Conservation (phyloP, 2,113 vertebrate species). For the Tinamus guttatus region DNA sequence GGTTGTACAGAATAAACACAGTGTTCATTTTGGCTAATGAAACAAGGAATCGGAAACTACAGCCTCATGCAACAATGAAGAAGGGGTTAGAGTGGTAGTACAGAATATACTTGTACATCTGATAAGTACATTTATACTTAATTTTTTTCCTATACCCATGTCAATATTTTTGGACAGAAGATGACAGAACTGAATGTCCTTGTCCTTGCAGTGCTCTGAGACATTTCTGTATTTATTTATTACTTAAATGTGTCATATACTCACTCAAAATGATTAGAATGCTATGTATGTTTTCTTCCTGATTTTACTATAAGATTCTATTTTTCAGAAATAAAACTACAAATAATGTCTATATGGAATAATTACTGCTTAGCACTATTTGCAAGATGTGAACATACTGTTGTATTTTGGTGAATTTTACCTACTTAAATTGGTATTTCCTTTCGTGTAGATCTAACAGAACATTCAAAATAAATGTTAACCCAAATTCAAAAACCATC, state of each 20-base stretch:
- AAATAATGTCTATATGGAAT: neutral
- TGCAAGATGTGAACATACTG: neutral
- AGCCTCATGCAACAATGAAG: neutral
- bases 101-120: neutral
- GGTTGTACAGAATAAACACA: neutral
- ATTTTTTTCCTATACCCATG: neutral
- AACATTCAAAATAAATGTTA: neutral
- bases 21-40: neutral
- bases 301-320: neutral
- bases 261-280: neutral
- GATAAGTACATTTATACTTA: neutral
- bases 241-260: neutral
- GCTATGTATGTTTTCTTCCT: neutral
- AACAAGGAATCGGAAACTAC: neutral
- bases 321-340: neutral
- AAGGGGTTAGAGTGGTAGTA: neutral
- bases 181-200: neutral
- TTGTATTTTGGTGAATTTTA: neutral
- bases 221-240: neutral
- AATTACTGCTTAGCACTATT: neutral
- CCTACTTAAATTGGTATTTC: neutral
- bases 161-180: neutral
- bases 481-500: neutral
- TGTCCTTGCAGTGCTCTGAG: neutral
- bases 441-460: neutral